Conservation (phyloP, 2,888 invertebrate genomes). For the Cylindroiulus punctatus region DNA sequence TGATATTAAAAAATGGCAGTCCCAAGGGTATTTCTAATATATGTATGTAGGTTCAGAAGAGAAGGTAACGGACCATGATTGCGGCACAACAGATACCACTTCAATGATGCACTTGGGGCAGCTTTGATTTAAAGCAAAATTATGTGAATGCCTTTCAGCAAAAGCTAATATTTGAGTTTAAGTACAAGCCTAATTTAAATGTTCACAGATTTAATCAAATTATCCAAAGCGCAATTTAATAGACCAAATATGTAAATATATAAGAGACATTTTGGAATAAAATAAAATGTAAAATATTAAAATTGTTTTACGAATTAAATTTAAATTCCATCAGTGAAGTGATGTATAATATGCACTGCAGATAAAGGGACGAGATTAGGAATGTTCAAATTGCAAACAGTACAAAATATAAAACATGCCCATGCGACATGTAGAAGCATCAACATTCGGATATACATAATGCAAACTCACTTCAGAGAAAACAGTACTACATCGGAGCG, state of each 20-base stretch:
- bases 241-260: too few species aligned
- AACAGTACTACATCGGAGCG: background rate
- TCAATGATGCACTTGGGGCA: too few species aligned
- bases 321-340: background rate
- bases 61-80: too few species aligned
- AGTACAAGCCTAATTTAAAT: too few species aligned
- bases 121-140: too few species aligned
- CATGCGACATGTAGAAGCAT: conserved; percentile 5
- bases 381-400: background rate
- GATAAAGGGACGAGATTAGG: background rate
- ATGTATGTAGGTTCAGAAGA: too few species aligned
- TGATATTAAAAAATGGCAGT: too few species aligned
- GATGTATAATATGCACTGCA: background rate
- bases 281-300: background rate
- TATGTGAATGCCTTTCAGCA: background rate
- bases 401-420: background rate
- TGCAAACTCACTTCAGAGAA: background rate
- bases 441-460: background rate
- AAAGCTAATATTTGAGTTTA: background rate
- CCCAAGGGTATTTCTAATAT: too few species aligned
- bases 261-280: background rate
- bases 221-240: too few species aligned
- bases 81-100: too few species aligned
- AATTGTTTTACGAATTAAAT: background rate
- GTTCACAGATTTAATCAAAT: too few species aligned